These are phyloP conservation scores for Drosophila nebulosa DNA, from an alignment of 1,140 invertebrate species.

Conservation along the genomic window DNA sequence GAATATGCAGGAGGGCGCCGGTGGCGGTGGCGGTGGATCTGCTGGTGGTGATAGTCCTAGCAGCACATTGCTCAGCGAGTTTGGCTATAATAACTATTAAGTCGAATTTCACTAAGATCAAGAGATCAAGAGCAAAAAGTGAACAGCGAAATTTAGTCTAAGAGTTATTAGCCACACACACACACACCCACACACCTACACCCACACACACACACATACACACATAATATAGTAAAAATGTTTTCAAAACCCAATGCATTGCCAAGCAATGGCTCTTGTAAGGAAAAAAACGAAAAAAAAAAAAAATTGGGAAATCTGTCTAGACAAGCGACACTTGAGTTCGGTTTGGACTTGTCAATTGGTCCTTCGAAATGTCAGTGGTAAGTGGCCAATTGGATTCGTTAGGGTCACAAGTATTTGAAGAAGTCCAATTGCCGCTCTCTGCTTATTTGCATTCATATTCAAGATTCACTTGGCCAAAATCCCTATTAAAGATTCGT, in stretches of 20 bases:
- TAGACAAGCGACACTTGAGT: not conserved
- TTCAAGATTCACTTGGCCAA: not conserved
- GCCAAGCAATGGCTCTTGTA: too few species aligned
- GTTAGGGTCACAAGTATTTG: not conserved
- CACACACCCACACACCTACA: too few species aligned
- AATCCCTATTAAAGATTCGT: not conserved
- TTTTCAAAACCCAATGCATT: too few species aligned
- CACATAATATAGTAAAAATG: too few species aligned
- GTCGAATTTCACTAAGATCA: not conserved
- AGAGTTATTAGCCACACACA: not conserved
- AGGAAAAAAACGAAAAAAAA: too few species aligned
- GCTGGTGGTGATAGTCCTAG: constrained; percentile 27
- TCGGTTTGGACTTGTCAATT: too few species aligned
- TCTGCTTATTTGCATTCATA: not conserved
- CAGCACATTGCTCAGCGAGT: constrained; percentile 59
- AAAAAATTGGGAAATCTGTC: not conserved
- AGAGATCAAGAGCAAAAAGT: too few species aligned
- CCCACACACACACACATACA: too few species aligned
- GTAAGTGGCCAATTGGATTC: constrained; percentile 14
- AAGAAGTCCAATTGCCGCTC: not conserved
- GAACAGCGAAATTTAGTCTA: not conserved
- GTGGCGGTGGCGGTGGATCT: not conserved
- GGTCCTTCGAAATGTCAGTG: too few species aligned
- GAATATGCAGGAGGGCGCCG: constrained; percentile 54
- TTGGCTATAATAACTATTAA: constrained; percentile 69